Evolutionary conservation across 2,113 vertebrate species (phyloP), one percentile per base, ranked within the genome.

Genomic region (Paedocypris sp.): DNA sequence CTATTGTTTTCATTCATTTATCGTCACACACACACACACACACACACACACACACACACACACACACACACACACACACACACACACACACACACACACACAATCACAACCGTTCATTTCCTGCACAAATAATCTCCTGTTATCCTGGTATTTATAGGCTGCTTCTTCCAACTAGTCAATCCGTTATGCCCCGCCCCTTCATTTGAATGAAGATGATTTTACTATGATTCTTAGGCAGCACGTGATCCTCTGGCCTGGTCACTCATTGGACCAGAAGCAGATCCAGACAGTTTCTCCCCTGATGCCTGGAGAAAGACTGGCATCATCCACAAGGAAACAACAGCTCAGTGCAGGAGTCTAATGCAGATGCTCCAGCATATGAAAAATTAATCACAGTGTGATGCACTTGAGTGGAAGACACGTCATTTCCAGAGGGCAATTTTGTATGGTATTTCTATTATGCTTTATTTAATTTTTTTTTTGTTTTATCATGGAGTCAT

Each of bases 381-480:
- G 51, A 72, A 74, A 74, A 72, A 74, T 74, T 66, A 63, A 64
- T 50, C 36, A 62, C 19, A 39, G 10, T 66, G 60, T 28, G 16
- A 57, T 45, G 31, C 64, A 38, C 54, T 69, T 68, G 43, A 66
- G 57, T 32, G 28, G 33, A 62, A 23, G 13, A 35, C 62, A 49
- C 58, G 63, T 67, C 60, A 69, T 67, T 60, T 68, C 69, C 38
- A 47, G 20, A 53, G 62, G 65, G 47, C 54, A 60, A 43, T 63
- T 32, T 32, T 36, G 42, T 35, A 38, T 19, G 16, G 69, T 71
- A 65, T 71, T 65, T 53, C 11, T 13, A 56, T 71, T 66, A 26
- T 36, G 15, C n/a, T n/a, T n/a, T n/a, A n/a, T n/a, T n/a, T n/a
- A n/a, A n/a, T n/a, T n/a, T n/a, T n/a, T n/a, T n/a, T n/a, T n/a